Evolutionary conservation across 2,113 vertebrate species (phyloP), one percentile per base, ranked within the genome.

Genomic region (Syngnathoides biaculeatus): DNA sequence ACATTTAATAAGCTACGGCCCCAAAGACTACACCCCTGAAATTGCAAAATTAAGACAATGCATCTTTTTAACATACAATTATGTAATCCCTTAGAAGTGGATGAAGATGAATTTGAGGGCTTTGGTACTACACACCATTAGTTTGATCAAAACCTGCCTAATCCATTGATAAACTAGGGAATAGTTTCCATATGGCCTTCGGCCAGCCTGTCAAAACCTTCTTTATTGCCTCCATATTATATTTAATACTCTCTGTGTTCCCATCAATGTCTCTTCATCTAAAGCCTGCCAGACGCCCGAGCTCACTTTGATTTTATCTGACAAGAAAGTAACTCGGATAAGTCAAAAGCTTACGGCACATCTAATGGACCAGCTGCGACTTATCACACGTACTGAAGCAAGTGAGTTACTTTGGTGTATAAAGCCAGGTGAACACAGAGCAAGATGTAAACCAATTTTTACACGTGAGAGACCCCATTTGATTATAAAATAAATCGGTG

Each of bases 291-390:
- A 85, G 78, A 84, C 73, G 64, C 61, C 67, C 40, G 45, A 57
- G 53, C 15, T 42, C 39, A 75, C 60, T 62, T 61, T 57, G 67
- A 43, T 83, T 79, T 58, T 56, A 30, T 42, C 65, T 68, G 84
- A 87, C 84, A 80, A 79, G 78, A 74, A 77, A 74, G 58, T 42
- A 64, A 42, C 56, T 67, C 22, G 52, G 65, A 79, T 83, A 73
- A 68, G 55, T 81, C 61, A 76, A 52, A 50, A n/a, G 47, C 67
- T 72, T 52, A 58, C 67, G 35, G 62, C 42, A 79, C 62, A 79
- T 56, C 67, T 68, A 72, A 68, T 79, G 58, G 58, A 67, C 66
- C 70, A 22, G 65, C 56, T 64, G 43, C 62, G 45, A 72, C 69
- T 65, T 73, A 73, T 72, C 15, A 11, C 60, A 50, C 20, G 68